Evolutionary conservation across 2,113 vertebrate species (phyloP).

Genomic region (Engystomops pustulosus): DNA sequence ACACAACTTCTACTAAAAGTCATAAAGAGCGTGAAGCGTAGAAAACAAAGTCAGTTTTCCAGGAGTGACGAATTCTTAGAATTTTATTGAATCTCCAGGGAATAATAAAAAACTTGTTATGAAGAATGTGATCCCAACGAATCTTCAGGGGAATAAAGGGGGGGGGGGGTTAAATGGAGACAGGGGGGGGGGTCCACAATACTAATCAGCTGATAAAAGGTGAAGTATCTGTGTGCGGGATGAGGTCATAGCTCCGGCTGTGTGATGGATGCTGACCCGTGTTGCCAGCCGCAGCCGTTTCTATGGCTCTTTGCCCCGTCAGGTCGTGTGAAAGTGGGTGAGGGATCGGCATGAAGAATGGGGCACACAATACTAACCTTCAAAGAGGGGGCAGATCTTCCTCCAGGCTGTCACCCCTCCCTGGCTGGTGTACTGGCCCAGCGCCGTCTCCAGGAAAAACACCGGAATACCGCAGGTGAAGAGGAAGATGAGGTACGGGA

Average conservation of each 20-base stretch:
- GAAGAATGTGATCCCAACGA: no score
- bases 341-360: slow-evolving; percentile 16
- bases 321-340: slow-evolving; percentile 40
- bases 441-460: slow-evolving; percentile 87
- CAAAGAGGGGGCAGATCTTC: slow-evolving; percentile 92
- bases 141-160: no score
- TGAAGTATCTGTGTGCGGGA: neutral
- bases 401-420: slow-evolving; percentile 90
- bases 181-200: no score
- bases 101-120: no score
- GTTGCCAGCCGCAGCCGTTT: slow-evolving; percentile 28
- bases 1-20: neutral
- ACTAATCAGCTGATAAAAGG: neutral
- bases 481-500: slow-evolving; percentile 91
- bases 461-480: slow-evolving; percentile 87
- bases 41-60: neutral
- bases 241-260: neutral
- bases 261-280: neutral
- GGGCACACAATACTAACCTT: slow-evolving; percentile 75
- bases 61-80: neutral
- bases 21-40: neutral
- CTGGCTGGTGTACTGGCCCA: slow-evolving; percentile 93
- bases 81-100: neutral
- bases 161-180: neutral
- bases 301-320: slow-evolving; percentile 33